These are phyloP conservation scores for Zapornia atra DNA, from an alignment of 2,113 vertebrate genomes.

Conservation along the genomic window DNA sequence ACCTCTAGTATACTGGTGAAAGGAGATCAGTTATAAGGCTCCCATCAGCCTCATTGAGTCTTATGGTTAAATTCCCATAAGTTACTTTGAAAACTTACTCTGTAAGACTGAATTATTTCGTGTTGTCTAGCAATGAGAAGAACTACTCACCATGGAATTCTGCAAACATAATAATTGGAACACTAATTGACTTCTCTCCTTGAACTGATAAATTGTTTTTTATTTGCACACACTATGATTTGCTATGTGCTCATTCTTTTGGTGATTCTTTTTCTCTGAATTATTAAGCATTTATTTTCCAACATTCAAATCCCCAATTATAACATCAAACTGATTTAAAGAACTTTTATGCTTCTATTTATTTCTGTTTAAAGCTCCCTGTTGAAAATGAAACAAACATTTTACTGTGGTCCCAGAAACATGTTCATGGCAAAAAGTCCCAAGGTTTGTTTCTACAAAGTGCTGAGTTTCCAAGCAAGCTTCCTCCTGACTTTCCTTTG, in stretches of 20 bases:
- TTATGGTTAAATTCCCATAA: constrained; percentile 4
- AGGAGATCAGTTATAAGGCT: not conserved
- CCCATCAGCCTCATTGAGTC: not conserved
- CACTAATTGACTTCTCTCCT: constrained; percentile 44
- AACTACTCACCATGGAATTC: constrained; percentile 47
- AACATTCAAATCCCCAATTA: constrained; percentile 24
- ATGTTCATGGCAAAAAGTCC: not conserved
- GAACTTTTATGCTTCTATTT: not conserved
- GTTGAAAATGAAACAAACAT: not conserved
- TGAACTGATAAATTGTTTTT: constrained; percentile 41
- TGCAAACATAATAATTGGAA: constrained; percentile 48
- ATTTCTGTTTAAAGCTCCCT: constrained; percentile 18
- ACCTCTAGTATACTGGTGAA: not conserved
- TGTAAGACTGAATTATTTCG: constrained; percentile 30
- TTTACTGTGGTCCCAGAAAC: not conserved
- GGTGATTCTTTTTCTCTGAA: not conserved
- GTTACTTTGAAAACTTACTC: not conserved
- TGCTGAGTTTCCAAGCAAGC: not conserved
- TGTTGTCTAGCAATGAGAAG: constrained; percentile 25
- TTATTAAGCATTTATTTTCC: constrained; percentile 51
- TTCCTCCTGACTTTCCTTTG: not conserved
- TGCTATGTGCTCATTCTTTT: not conserved
- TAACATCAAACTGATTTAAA: constrained; percentile 31
- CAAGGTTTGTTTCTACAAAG: not conserved
- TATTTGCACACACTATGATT: constrained; percentile 20